Evolutionary conservation across 2,888 invertebrate genomes (phyloP).

Genomic region (Drosophila rubida): DNA sequence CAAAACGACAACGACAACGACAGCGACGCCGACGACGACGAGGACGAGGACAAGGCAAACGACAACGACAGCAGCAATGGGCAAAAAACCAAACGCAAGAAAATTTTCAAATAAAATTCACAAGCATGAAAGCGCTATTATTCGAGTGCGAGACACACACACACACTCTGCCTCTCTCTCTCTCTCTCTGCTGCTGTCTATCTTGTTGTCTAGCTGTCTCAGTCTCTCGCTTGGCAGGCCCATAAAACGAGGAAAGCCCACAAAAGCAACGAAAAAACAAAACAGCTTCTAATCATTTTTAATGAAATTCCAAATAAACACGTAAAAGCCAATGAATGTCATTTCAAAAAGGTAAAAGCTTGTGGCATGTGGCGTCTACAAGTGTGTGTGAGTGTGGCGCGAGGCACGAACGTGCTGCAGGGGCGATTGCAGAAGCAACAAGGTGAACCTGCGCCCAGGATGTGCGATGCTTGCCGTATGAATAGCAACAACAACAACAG

Average conservation of each 20-base stretch:
- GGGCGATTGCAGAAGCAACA: slow-evolving; percentile 55
- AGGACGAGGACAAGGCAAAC: slow-evolving; percentile 31
- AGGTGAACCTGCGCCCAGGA: slow-evolving; percentile 59
- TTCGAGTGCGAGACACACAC: slow-evolving; percentile 57
- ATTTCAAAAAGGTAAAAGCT: slow-evolving; percentile 81
- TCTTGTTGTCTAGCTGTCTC: neutral
- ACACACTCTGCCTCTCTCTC: neutral
- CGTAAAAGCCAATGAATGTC: slow-evolving; percentile 79
- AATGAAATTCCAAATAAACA: slow-evolving; percentile 81
- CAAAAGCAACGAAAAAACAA: slow-evolving; percentile 72
- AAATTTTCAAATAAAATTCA: slow-evolving; percentile 81
- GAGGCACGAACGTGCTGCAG: slow-evolving; percentile 46
- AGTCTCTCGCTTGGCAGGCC: neutral
- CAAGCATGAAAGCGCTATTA: slow-evolving; percentile 79
- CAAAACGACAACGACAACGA: slow-evolving; percentile 30
- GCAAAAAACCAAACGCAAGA: slow-evolving; percentile 68
- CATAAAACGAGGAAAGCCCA: slow-evolving; percentile 51
- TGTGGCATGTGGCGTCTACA: slow-evolving; percentile 58
- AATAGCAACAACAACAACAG: slow-evolving; percentile 55
- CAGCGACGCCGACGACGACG: slow-evolving; percentile 34
- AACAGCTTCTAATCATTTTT: slow-evolving; percentile 81
- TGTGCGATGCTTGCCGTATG: slow-evolving; percentile 71
- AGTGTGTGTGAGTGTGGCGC: slow-evolving; percentile 8
- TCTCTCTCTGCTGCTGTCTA: neutral
- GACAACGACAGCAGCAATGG: slow-evolving; percentile 35